These are phyloP conservation scores for Drosophila recens DNA, from an alignment of 2,888 invertebrate species.

Conservation along the genomic window DNA sequence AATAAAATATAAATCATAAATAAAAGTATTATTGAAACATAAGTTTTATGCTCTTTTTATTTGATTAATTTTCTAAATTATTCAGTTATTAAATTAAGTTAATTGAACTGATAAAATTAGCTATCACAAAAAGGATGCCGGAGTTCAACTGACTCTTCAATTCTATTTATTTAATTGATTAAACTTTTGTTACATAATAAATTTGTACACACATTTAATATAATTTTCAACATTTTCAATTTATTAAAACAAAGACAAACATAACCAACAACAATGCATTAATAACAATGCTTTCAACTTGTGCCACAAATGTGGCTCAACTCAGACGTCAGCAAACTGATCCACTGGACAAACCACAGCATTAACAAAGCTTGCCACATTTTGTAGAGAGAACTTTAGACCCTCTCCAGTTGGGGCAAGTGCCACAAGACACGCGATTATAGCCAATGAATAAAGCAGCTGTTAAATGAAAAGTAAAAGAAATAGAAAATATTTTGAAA, in stretches of 20 bases:
- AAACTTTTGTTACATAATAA: not conserved
- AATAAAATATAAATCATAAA: slow-evolving; percentile 13
- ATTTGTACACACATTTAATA: not conserved
- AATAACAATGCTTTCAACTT: slow-evolving; percentile 25
- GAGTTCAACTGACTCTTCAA: not conserved
- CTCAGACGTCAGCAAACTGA: not conserved
- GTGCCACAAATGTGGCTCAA: not conserved
- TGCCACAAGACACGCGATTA: slow-evolving; percentile 45
- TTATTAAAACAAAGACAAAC: slow-evolving; percentile 58
- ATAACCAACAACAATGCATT: slow-evolving; percentile 55
- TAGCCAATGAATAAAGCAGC: slow-evolving; percentile 64
- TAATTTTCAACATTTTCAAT: slow-evolving; percentile 29
- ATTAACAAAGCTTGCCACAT: not conserved
- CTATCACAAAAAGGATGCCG: not conserved
- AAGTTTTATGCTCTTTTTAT: not conserved
- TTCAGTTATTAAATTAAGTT: too few relatives aligned
- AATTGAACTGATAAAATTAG: too few relatives aligned
- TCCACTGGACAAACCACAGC: slow-evolving; percentile 5
- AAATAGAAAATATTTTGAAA: not conserved
- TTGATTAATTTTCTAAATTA: too few relatives aligned
- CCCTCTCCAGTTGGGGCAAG: slow-evolving; percentile 19
- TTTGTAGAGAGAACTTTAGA: too few relatives aligned
- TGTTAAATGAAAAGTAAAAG: slow-evolving; percentile 1
- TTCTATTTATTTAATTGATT: not conserved
- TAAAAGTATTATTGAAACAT: slow-evolving; percentile 57